These are phyloP conservation scores for Saccopteryx bilineata DNA, from an alignment of 2,113 vertebrate genomes.

Conservation along the genomic window DNA sequence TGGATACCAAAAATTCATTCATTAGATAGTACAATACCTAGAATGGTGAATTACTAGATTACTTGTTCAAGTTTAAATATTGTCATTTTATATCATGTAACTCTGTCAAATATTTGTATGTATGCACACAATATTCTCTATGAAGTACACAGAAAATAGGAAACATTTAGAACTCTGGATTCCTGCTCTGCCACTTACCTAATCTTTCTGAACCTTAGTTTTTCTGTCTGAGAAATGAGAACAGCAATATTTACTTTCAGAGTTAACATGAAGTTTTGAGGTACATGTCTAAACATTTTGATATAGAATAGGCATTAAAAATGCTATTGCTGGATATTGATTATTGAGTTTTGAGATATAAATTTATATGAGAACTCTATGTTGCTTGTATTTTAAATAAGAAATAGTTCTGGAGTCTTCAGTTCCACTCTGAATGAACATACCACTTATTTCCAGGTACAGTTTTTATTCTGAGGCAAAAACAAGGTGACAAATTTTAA, in stretches of 20 bases:
- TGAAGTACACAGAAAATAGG: background rate
- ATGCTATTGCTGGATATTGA: background rate
- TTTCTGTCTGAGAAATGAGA: background rate
- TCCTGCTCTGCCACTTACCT: background rate
- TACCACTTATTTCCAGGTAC: background rate
- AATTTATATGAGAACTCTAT: background rate
- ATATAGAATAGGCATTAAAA: background rate
- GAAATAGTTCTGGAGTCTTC: background rate
- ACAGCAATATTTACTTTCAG: background rate
- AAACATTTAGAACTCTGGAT: background rate
- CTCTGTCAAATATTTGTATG: background rate
- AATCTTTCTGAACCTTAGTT: background rate
- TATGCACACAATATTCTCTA: background rate
- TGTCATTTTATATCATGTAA: background rate
- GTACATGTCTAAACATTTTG: background rate
- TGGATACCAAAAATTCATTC: background rate
- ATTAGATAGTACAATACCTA: background rate
- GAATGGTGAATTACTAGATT: background rate
- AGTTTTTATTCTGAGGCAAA: slow-evolving; percentile 17
- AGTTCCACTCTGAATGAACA: background rate
- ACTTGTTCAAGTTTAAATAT: background rate
- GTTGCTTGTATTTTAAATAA: background rate
- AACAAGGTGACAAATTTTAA: background rate
- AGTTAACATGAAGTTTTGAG: background rate
- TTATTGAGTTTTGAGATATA: background rate